These are phyloP conservation scores for Lasioglossum figueresi DNA, from an alignment of 2,888 invertebrate genomes.

Conservation along the genomic window DNA sequence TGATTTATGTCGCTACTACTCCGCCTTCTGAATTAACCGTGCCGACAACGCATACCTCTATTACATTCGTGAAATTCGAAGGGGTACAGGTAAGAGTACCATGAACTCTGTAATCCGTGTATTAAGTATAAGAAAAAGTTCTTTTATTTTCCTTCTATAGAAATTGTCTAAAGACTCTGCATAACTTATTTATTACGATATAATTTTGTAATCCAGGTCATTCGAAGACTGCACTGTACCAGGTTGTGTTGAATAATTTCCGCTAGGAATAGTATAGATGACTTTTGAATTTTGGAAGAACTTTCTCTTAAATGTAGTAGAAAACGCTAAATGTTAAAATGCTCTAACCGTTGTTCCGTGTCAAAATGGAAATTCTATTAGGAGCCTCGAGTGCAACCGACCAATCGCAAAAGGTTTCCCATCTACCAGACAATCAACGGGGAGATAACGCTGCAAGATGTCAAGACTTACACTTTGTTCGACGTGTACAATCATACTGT, in stretches of 20 bases:
- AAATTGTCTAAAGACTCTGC: not conserved
- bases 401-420: constrained; percentile 62
- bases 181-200: not conserved
- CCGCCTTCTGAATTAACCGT: constrained; percentile 76
- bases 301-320: not conserved
- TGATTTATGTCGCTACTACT: constrained; percentile 81
- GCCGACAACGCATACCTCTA: constrained; percentile 74
- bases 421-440: constrained; percentile 75
- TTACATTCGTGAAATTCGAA: constrained; percentile 79
- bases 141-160: not conserved
- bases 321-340: not conserved
- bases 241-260: not conserved
- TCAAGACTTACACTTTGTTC: constrained; percentile 77
- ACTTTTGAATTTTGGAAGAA: not conserved
- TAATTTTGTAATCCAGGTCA: not conserved
- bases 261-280: not conserved
- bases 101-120: not conserved
- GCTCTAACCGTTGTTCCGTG: not conserved
- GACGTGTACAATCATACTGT: constrained; percentile 76
- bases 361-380: constrained; percentile 40
- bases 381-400: constrained; percentile 61
- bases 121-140: not conserved
- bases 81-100: constrained; percentile 57
- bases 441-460: constrained; percentile 75
- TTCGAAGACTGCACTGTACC: not conserved